phyloP scores from a whole-genome alignment of 2,888 invertebrate species.

The Lithodes maja region DNA sequence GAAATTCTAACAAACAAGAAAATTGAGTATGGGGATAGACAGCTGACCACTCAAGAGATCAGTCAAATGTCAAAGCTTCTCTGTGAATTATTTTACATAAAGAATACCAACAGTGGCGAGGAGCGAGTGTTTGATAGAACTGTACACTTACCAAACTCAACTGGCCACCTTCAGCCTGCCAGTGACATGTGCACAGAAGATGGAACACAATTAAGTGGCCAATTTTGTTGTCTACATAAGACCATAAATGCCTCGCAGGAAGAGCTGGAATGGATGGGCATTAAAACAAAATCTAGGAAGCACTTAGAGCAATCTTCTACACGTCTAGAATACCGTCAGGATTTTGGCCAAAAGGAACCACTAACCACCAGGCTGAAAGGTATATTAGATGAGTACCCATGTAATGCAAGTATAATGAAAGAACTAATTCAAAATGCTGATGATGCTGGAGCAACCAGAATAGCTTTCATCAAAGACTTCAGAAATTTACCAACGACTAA shows the following conservation, averaged over 20 bases:
- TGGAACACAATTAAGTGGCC: constrained; percentile 13
- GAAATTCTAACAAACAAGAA: constrained; percentile 21
- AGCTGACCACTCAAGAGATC: constrained; percentile 12
- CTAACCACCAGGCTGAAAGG: constrained; percentile 38
- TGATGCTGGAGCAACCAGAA: constrained; percentile 50
- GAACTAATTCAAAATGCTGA: constrained; percentile 53
- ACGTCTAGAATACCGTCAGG: background rate
- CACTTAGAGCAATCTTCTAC: constrained; percentile 19
- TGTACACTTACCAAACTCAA: constrained; percentile 33
- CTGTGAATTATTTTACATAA: constrained; percentile 16
- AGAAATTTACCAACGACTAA: constrained; percentile 17
- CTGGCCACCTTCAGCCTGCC: constrained; percentile 3
- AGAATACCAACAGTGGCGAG: background rate
- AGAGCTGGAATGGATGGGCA: constrained; percentile 36
- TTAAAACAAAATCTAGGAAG: constrained; percentile 36
- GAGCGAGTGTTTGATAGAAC: background rate
- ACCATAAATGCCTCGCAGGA: constrained; percentile 18
- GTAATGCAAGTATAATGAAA: constrained; percentile 46
- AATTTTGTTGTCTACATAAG: constrained; percentile 21
- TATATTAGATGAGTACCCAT: constrained; percentile 44
- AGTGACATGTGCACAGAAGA: constrained; percentile 37
- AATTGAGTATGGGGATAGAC: background rate
- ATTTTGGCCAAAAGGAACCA: constrained; percentile 47
- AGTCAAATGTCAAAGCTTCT: constrained; percentile 40
- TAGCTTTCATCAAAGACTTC: constrained; percentile 40